Conservation (phyloP, 2,797 vertebrate species). For the Eulemur albifrons region DNA sequence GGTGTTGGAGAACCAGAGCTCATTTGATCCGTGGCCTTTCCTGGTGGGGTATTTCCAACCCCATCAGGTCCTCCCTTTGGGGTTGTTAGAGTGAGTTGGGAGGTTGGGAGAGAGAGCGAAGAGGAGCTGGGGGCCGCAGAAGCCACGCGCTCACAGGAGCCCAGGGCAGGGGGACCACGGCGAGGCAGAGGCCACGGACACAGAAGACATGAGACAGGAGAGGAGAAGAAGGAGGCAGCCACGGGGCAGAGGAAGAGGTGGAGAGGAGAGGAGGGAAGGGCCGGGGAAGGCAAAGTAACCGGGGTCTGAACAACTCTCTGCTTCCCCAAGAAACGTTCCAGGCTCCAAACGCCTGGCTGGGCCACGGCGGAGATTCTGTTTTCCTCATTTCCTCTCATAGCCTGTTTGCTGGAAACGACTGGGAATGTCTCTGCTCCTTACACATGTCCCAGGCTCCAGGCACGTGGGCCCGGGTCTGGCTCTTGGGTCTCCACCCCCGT, state of each 20-base stretch:
- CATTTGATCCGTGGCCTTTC: neutral
- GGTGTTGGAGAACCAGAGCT: neutral
- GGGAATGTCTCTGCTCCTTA: neutral
- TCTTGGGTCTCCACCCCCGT: neutral
- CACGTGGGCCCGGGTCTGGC: neutral
- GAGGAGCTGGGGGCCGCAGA: neutral
- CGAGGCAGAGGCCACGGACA: neutral
- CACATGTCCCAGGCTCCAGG: rapidly evolving
- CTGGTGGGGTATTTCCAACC: neutral
- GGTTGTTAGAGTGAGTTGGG: neutral
- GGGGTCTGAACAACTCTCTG: neutral
- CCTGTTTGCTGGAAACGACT: neutral
- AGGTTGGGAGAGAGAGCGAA: neutral
- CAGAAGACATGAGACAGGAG: neutral
- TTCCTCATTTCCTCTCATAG: neutral
- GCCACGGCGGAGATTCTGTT: neutral
- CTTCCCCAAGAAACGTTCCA: neutral
- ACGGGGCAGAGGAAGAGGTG: neutral
- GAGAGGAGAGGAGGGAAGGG: neutral
- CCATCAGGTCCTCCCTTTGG: neutral
- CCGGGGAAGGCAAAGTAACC: neutral
- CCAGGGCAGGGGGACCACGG: no score
- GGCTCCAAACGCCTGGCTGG: neutral
- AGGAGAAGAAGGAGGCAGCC: neutral
- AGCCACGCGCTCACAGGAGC: neutral